Base-by-base conservation (phyloP, 1,140 invertebrate species). In the Lanistes nyassanus region DNA sequence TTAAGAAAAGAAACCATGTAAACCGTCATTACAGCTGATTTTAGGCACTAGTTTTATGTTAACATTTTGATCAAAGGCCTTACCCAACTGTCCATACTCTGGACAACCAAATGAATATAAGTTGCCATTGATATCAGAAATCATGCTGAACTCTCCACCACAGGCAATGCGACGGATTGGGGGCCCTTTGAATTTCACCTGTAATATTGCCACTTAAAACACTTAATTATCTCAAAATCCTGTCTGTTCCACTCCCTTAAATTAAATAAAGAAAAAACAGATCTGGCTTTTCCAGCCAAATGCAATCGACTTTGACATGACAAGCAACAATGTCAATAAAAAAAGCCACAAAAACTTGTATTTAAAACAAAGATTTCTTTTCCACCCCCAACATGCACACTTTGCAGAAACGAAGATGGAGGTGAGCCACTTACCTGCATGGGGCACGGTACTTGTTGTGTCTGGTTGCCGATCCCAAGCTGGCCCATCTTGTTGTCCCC, bases 401-500 rank as follows among this genome's bases (percentile, higher is more conserved):
- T 13, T 47, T 16, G 19, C 5, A 47, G 42, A 47, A 47, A 68
- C 23, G 37, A n/a, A 29, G 64, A 37, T 13, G 23, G 26, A 70
- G 31, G 29, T 23, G 26, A 21, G n/a, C 23, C 16, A 93, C 84
- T 93, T 92, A 96, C 93, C 79, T 93, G 92, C 21, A 94, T 94
- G 23, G 95, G 94, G 42, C 91, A 92, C 6, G 92, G 84, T 19
- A 96, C 91, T 60, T 91, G 92, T 23, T 89, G 84, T 16, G 92
- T 91, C 72, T 93, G 93, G 29, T 91, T 94, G 16, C 95, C 95
- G 26, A 96, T 90, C 7, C 96, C 96, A 84, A 96, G 96, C 85
- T 98, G 96, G 0, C 96, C 96, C 77, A 94, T 93, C 87, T 95
- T 96, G 90, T 97, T 97, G 83, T 97, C 95, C 31, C 96, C 96